Evolutionary conservation across 2,888 invertebrate genomes (phyloP), one percentile per base, ranked within the genome.

Genomic region (Nemotelus pantherinus): DNA sequence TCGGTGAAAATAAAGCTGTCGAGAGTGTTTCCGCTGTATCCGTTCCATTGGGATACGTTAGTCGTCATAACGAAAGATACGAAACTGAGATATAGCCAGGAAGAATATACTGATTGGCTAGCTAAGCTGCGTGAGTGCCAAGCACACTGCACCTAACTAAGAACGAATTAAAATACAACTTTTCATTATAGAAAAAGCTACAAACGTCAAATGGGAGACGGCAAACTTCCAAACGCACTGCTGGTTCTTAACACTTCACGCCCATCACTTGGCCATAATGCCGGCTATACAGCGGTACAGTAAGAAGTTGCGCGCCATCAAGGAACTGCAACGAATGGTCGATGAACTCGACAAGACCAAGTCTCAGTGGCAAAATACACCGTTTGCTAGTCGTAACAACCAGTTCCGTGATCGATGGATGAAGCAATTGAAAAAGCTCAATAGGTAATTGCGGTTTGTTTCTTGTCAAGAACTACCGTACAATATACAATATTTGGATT

Each of bases 191-290:
- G 90, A 88, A 79, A 88, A 88, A 70, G 87, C 88, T 79, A 86
- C 88, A 2, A 86, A 85, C 47, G 90, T 92, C 85, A 88, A 89
- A 68, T 94, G 93, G 92, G 90, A 91, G 7, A 93, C 94, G 75
- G 91, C 94, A 2, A 98, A 96, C 84, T 99, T 99, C 88, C 94
- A 96, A 80, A 98, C 98, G 0, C 95, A 97, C 82, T 99, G 98
- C 85, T 99, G 98, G 95, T 98, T 97, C 88, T 89, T 99, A 67
- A 97, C 98, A 0, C 89, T 98, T 58, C 96, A 97, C 86, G 94
- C 95, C 87, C 97, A 98, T 87, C 98, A 98, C 85, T 90, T 98
- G 78, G 94, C 96, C 6, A 90, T 98, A 76, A 90, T 97, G 81
- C 97, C 99, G 0, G 93, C 96, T 2, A 90, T 96, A 70, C 94